These are phyloP conservation scores for Poecilia velifera DNA, from an alignment of 2,797 vertebrate species.

Conservation along the genomic window DNA sequence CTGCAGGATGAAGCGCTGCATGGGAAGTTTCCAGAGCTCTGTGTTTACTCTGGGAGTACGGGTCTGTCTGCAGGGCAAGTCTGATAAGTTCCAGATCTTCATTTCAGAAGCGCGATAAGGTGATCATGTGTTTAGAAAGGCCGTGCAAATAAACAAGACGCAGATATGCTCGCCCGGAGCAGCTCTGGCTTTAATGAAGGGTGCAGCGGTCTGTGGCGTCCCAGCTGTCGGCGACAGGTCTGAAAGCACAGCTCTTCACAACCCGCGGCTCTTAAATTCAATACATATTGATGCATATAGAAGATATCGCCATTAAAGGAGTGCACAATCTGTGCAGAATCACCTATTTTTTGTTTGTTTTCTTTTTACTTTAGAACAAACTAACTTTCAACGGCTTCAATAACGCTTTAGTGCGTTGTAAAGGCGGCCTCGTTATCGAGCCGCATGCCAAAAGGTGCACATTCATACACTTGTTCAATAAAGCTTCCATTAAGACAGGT, in stretches of 20 bases:
- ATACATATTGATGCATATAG: conserved; percentile 11
- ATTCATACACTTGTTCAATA: conserved; percentile 38
- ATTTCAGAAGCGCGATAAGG: conserved; percentile 62
- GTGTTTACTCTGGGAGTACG: conserved; percentile 55
- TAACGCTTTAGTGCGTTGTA: conserved; percentile 38
- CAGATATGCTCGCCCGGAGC: conserved; percentile 24
- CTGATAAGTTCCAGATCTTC: conserved; percentile 68
- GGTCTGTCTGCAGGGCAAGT: conserved; percentile 37
- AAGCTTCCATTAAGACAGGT: conserved; percentile 45
- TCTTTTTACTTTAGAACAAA: conserved; percentile 13
- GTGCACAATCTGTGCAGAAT: conserved; percentile 36
- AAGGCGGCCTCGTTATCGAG: conserved; percentile 23
- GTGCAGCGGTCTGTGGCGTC: conserved; percentile 14
- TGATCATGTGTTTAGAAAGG: conserved; percentile 49
- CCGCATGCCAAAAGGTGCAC: conserved; percentile 32
- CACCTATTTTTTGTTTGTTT: not conserved
- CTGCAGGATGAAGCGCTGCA: conserved; percentile 28
- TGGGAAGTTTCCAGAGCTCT: conserved; percentile 43
- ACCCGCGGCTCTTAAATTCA: conserved; percentile 20
- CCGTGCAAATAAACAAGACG: conserved; percentile 67
- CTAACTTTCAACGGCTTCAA: conserved; percentile 21
- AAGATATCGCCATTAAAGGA: conserved; percentile 20
- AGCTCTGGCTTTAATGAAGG: conserved; percentile 50
- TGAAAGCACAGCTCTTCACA: not conserved
- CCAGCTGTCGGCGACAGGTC: conserved; percentile 15